phyloP scores from a whole-genome alignment of 2,888 invertebrate species.

The Craniophora ligustri region DNA sequence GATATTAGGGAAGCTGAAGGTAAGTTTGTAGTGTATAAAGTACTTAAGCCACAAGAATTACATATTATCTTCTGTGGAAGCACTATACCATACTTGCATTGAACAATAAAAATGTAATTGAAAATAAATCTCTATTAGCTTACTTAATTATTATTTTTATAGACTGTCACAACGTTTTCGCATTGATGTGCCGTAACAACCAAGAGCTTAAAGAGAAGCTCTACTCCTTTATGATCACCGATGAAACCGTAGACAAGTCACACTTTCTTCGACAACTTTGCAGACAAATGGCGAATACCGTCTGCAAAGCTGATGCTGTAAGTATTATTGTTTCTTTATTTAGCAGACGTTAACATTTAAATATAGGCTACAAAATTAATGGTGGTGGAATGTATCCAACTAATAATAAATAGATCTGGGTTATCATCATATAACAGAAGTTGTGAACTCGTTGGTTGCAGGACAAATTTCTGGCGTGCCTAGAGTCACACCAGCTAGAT shows the following conservation, averaged over 20 bases:
- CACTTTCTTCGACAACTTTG: constrained; percentile 95
- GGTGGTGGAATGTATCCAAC: too few species aligned
- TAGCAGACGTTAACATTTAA: background rate
- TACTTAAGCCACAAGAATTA: too few species aligned
- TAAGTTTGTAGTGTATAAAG: constrained; percentile 60
- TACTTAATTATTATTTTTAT: constrained; percentile 55
- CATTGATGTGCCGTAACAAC: constrained; percentile 95
- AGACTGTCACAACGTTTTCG: constrained; percentile 97
- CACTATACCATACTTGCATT: background rate
- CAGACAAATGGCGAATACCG: constrained; percentile 96
- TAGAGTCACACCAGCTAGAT: constrained; percentile 95
- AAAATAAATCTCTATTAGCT: background rate
- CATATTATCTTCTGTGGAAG: background rate
- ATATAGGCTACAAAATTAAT: too few species aligned
- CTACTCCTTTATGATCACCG: constrained; percentile 95
- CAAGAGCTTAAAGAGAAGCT: constrained; percentile 95
- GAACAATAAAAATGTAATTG: background rate
- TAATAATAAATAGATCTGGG: too few species aligned
- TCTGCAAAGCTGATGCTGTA: constrained; percentile 97
- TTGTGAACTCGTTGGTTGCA: constrained; percentile 76
- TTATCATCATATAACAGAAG: background rate
- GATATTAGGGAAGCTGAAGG: constrained; percentile 96
- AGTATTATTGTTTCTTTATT: constrained; percentile 68
- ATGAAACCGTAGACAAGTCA: constrained; percentile 94
- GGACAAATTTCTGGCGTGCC: constrained; percentile 94